Evolutionary conservation across 2,888 invertebrate species (phyloP), one percentile per base, ranked within the genome.

Genomic region (Ischnus inquisitorius): DNA sequence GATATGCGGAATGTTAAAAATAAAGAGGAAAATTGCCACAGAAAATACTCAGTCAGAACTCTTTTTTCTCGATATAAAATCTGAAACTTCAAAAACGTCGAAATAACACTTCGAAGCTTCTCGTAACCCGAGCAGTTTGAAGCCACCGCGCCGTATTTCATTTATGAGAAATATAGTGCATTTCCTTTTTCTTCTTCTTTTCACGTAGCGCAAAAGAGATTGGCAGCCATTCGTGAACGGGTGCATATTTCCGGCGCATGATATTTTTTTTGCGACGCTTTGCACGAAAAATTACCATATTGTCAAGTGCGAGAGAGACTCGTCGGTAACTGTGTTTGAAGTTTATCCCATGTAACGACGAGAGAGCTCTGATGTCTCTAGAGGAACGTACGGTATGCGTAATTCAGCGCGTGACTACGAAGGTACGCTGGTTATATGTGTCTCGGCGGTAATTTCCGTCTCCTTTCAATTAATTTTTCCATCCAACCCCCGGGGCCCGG

Each of bases 391-490:
- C 28, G 8, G 72, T 69, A 10, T 51, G 22, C 28, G 51, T 43
- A 60, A 72, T 28, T 19, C 14, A 19, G 25, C 41, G 43, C 41
- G 54, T 54, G 51, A 25, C 48, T 43, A 22, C 16, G 46, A 16
- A n/a, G n/a, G 48, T n/a, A 41, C 12, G 51, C 41, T 0, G 6
- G 3, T n/a, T 48, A 6, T 57, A 43, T 41, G 10, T 34, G 68
- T 48, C 57, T 22, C 68, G 60, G 46, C 68, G 68, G 46, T 78
- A 78, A 78, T 78, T 78, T 69, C 62, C 69, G 68, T 78, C 79
- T 71, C 72, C 51, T 79, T 79, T 79, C 72, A 72, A 72, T 79
- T 71, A 72, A 65, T 71, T 79, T 72, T 79, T 65, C 79, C 54
- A 41, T n/a, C 54, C 43, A 39, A 39, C 41, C 16, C 8, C 39